Base-by-base conservation (phyloP, 1,140 invertebrate genomes). In the Monochamus saltuarius region DNA sequence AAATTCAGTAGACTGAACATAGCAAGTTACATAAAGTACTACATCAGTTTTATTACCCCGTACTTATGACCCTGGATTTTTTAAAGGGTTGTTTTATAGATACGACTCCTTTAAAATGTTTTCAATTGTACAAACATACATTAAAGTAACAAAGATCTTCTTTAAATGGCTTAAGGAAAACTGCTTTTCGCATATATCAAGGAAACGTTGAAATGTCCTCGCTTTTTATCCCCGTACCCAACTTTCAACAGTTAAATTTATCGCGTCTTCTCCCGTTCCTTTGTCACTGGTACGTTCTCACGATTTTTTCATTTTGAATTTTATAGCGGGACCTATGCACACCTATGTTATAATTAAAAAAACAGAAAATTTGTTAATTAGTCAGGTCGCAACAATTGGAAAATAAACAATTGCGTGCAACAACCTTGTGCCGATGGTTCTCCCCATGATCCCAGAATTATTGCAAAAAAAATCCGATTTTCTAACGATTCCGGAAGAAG, bases 121-220 rank as follows among this genome's bases (percentile, higher is more conserved):
- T 59, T 51, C 52, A 59, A 64, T 64, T 64, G 56, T 43, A 55
- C 51, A 56, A 59, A 55, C 57, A 64, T 64, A 64, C 52, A 59
- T 59, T 56, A 64, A 59, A 59, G 56, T 64, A 64, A 64, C 62
- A 64, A 64, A 64, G 56, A 64, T 59, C 45, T 49, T 45, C 36
- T 58, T 55, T 56, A 55, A 64, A 59, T 59, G 56, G 61, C 55
- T 62, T 42, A 57, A 46, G 51, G 61, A 52, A 59, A 59, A 63
- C 56, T 63, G 51, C 56, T 63, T 58, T 58, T 55, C 56, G 56
- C 61, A 59, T 63, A 63, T 63, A 63, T 63, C 61, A 59, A 53
- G 42, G n/a, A 29, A 39, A 51, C 53, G 52, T 59, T 56, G 45
- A 56, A 40, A 16, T 45, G 39, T 17, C 40, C 53, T 37, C 38